Evolutionary conservation across 2,888 invertebrate genomes (phyloP).

Genomic region (Drosophila ustulata): DNA sequence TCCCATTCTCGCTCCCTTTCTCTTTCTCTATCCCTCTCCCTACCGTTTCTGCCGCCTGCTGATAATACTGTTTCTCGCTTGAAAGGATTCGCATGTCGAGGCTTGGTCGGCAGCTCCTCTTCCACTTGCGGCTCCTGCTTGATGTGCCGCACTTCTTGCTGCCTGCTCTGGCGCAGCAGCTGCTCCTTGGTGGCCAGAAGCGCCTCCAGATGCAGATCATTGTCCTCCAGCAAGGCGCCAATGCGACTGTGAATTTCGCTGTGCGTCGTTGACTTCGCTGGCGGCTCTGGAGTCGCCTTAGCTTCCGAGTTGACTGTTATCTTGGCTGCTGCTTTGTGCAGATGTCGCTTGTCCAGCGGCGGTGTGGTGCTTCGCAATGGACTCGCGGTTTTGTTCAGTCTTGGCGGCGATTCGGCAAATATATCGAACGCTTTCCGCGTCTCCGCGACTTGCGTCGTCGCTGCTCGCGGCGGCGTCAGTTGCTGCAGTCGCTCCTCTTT

Average conservation of each 20-base stretch:
- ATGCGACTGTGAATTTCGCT: conserved; percentile 81
- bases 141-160: conserved; percentile 44
- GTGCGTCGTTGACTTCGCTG: conserved; percentile 41
- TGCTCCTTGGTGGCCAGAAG: conserved; percentile 68
- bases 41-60: conserved; percentile 18
- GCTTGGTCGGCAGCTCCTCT: background rate
- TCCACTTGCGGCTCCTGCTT: conserved; percentile 30
- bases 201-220: conserved; percentile 72
- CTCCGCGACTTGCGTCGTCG: conserved; percentile 2
- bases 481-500: conserved; percentile 3
- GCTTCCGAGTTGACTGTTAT: too few species aligned
- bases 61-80: conserved; percentile 69
- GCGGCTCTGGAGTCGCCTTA: conserved; percentile 28
- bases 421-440: conserved; percentile 64
- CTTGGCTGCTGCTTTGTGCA: background rate
- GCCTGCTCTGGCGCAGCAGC: conserved; percentile 64
- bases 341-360: conserved; percentile 51
- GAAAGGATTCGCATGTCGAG: conserved; percentile 52
- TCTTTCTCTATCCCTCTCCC: background rate
- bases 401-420: conserved; percentile 80
- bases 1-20: conserved; percentile 29
- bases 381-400: conserved; percentile 47
- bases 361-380: conserved; percentile 64
- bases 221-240: conserved; percentile 78
- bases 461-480: conserved; percentile 12